Conservation (phyloP, 2,113 vertebrate species). For the Psittacus erithacus region DNA sequence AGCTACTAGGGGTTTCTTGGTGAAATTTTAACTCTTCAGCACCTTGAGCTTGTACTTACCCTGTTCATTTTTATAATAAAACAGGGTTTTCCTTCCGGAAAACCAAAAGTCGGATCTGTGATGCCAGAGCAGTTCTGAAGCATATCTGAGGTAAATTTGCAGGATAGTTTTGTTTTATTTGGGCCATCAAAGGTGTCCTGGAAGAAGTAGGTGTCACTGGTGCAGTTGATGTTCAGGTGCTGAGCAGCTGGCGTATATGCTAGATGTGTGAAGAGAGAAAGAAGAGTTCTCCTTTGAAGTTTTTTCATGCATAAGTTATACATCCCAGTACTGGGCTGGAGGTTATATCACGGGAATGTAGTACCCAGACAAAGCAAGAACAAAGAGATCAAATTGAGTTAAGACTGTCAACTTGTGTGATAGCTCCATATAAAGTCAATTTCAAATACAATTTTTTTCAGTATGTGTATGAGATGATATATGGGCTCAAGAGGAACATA, state of each 20-base stretch:
- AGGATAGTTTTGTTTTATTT: conserved; percentile 82
- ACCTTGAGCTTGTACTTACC: conserved; percentile 65
- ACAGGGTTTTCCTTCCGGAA: conserved; percentile 82
- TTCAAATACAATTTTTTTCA: background rate
- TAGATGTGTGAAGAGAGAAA: conserved; percentile 41
- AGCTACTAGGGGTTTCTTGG: rapidly evolving
- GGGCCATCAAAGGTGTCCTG: conserved; percentile 77
- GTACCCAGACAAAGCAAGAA: background rate
- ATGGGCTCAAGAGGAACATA: background rate
- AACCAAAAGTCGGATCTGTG: conserved; percentile 83
- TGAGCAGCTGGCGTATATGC: conserved; percentile 83
- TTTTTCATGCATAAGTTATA: background rate
- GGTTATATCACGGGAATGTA: background rate
- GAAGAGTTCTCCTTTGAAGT: background rate
- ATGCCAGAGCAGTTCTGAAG: conserved; percentile 85
- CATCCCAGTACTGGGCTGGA: background rate
- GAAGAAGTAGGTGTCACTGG: conserved; percentile 74
- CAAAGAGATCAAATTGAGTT: background rate
- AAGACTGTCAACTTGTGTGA: background rate
- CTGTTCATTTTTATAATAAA: conserved; percentile 93
- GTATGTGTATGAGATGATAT: background rate
- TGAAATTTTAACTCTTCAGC: background rate
- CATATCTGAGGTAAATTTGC: conserved; percentile 83
- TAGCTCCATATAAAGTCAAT: background rate
- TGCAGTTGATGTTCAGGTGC: conserved; percentile 75